Evolutionary conservation across 2,797 vertebrate species (phyloP).

Genomic region (Melopsittacus undulatus): DNA sequence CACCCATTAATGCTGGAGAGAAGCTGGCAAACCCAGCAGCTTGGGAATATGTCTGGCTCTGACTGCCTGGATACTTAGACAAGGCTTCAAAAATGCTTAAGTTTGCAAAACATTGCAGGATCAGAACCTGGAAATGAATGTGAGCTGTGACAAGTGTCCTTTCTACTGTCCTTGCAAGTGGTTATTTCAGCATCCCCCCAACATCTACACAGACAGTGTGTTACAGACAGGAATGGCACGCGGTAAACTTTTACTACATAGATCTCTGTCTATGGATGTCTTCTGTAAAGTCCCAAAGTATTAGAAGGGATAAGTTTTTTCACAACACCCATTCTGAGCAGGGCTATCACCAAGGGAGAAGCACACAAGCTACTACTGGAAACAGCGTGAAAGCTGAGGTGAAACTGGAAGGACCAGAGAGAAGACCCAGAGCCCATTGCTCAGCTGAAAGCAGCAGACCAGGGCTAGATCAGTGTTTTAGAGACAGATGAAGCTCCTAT

Average conservation of each 20-base stretch:
- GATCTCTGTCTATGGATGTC: neutral
- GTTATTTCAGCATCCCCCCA: neutral
- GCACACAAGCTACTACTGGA: neutral
- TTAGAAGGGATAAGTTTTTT: neutral
- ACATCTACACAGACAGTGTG: neutral
- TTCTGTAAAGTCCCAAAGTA: neutral
- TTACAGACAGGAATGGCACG: neutral
- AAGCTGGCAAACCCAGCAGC: neutral
- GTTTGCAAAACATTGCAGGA: neutral
- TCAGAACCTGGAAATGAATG: neutral
- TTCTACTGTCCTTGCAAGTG: neutral
- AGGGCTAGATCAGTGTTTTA: neutral
- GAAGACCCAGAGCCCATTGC: neutral
- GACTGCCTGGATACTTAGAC: neutral
- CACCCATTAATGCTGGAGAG: fast-evolving
- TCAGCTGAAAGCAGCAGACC: neutral
- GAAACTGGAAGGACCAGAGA: neutral
- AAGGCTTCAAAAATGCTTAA: neutral
- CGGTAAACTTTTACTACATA: neutral
- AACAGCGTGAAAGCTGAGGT: neutral
- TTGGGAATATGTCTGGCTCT: neutral
- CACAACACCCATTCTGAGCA: fast-evolving
- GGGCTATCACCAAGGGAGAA: neutral
- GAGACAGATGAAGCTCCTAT: neutral
- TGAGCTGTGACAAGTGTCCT: neutral